Percentiles rank a stretch among this genome's conserved stretches.
These are phyloP conservation scores for Oligia fasciuncula DNA, from an alignment of 2,888 invertebrate genomes.

Conservation along the genomic window DNA sequence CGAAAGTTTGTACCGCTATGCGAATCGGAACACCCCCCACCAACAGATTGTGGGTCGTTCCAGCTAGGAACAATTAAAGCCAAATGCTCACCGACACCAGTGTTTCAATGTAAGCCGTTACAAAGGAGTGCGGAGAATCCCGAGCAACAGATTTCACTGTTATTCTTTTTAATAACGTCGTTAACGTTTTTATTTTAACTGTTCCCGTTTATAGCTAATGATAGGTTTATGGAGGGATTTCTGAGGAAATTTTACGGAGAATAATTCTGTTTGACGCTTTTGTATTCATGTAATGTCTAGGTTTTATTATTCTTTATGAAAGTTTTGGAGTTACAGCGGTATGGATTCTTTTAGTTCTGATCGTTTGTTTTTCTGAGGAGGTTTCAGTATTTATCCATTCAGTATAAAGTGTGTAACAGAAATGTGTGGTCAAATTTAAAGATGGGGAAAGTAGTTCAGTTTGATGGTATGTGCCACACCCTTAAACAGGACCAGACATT, in stretches of 20 bases:
- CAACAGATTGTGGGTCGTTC: conserved; percentile 70
- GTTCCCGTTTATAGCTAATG: conserved; percentile 61
- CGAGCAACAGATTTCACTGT: conserved; percentile 70
- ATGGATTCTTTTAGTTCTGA: conserved; percentile 12
- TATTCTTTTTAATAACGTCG: conserved; percentile 70
- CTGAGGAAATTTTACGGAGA: conserved; percentile 19
- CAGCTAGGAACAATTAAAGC: conserved; percentile 77
- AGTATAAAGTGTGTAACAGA: not conserved
- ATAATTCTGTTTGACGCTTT: conserved; percentile 37
- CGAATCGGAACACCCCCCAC: conserved; percentile 50
- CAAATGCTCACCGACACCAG: conserved; percentile 76
- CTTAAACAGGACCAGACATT: not conserved
- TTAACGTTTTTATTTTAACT: conserved; percentile 65
- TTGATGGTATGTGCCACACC: not conserved
- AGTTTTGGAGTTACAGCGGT: conserved; percentile 11
- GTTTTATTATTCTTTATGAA: conserved; percentile 38
- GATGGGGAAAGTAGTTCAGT: not conserved
- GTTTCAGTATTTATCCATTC: not conserved
- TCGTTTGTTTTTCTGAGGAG: not conserved
- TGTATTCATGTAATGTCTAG: conserved; percentile 43
- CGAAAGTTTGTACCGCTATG: conserved; percentile 72
- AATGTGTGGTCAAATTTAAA: not conserved
- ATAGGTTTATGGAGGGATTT: conserved; percentile 57
- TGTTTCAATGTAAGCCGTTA: conserved; percentile 74
- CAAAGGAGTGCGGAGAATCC: conserved; percentile 72